Base-by-base conservation (phyloP, 2,797 vertebrate genomes). In the Melanotaenia maccullochi region DNA sequence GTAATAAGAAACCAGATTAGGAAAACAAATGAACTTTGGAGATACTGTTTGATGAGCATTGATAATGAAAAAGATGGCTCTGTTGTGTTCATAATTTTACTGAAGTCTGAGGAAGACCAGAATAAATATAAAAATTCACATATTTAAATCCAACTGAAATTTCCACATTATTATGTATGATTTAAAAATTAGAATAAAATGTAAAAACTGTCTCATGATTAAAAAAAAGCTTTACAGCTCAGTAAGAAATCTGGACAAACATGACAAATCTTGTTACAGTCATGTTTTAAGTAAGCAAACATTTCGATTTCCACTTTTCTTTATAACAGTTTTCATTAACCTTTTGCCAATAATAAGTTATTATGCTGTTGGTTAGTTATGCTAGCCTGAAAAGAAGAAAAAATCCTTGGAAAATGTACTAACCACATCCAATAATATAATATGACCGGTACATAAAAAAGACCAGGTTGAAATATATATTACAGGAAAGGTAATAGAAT, bases 1-100 rank as follows among this genome's bases (percentile, higher is more conserved):
- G 82, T 87, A 83, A 91, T 81, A 85, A 76, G 79, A 91, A 88
- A 87, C 55, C 71, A 83, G 75, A 87, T 83, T 61, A 80, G 68
- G 28, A 69, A 80, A 82, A 77, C 68, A 81, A 85, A 89, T 82
- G 33, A 83, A 81, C 47, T 85, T 73, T 60, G 30, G 51, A 68
- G n/a, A 65, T 49, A 7, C n/a, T 49, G 7, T 9, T 60, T 67
- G 80, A 76, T 71, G 55, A 60, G 35, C 56, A 44, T 20, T 71
- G 54, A 55, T 79, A 76, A 78, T 66, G 52, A 82, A 83, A 76
- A 51, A 4, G 5, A 54, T 58, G 36, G 18, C 12, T 36, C n/a
- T 65, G 56, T 54, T 68, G n/a, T 60, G 22, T 74, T 28, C 60
- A 47, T 47, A 0, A 47, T 20, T 68, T 30, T 78, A 4, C 57